phyloP scores from a whole-genome alignment of 1,140 invertebrate genomes.

The Zaprionus taronus region DNA sequence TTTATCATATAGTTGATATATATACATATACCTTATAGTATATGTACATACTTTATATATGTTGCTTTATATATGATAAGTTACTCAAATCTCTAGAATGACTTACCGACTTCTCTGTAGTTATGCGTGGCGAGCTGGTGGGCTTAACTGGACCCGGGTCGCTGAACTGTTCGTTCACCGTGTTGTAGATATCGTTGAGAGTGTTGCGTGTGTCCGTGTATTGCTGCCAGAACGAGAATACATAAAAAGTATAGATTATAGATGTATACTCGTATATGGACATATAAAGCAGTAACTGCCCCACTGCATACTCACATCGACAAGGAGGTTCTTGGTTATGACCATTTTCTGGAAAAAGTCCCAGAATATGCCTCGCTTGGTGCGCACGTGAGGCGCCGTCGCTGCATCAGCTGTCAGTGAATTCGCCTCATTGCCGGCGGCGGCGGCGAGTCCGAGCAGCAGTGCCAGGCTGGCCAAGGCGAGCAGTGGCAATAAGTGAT shows the following conservation, averaged over 20 bases:
- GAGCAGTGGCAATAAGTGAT: slow-evolving; percentile 15
- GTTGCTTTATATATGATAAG: too few relatives aligned
- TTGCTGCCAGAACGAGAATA: slow-evolving; percentile 57
- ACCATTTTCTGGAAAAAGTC: slow-evolving; percentile 81
- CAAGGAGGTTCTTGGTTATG: slow-evolving; percentile 75
- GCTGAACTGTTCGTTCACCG: slow-evolving; percentile 75
- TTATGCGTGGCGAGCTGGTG: slow-evolving; percentile 51
- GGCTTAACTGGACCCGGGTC: slow-evolving; percentile 72
- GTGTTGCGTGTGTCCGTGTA: slow-evolving; percentile 76
- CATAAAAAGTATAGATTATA: neutral
- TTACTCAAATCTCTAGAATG: neutral
- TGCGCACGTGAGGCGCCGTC: slow-evolving; percentile 40
- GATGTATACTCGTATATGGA: neutral
- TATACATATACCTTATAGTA: too few relatives aligned
- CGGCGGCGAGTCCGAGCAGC: slow-evolving; percentile 25
- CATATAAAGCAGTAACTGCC: neutral
- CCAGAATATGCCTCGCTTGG: slow-evolving; percentile 76
- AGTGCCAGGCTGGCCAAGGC: slow-evolving; percentile 31
- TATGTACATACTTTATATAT: too few relatives aligned
- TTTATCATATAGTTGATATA: too few relatives aligned
- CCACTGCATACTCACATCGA: slow-evolving; percentile 63
- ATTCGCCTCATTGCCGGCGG: neutral
- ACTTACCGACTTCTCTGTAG: slow-evolving; percentile 65
- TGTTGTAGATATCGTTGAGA: slow-evolving; percentile 72
- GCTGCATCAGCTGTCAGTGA: neutral